Evolutionary conservation across 1,140 invertebrate genomes (phyloP).

Genomic region (Bombus superbus): DNA sequence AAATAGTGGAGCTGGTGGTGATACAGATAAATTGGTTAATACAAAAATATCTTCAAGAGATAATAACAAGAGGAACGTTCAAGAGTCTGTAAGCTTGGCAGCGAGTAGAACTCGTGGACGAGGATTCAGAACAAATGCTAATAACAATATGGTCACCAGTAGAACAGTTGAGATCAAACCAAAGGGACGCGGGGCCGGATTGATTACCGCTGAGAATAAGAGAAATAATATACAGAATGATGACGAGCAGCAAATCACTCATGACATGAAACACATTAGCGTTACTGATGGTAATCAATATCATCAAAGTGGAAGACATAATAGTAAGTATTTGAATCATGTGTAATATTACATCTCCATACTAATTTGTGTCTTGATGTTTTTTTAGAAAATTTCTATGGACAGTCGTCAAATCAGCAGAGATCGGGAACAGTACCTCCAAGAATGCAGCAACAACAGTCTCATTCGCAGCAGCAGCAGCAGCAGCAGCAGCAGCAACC

Average conservation of each 20-base stretch:
- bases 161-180: slow-evolving; percentile 77
- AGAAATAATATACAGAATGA: slow-evolving; percentile 74
- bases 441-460: slow-evolving; percentile 81
- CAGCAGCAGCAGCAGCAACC: slow-evolving; percentile 58
- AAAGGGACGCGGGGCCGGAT: slow-evolving; percentile 77
- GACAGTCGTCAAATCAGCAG: slow-evolving; percentile 77
- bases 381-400: slow-evolving; percentile 77
- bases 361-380: background rate
- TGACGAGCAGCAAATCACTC: slow-evolving; percentile 79
- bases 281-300: slow-evolving; percentile 79
- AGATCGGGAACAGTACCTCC: slow-evolving; percentile 81
- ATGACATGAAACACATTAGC: slow-evolving; percentile 82
- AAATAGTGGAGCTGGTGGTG: slow-evolving; percentile 66
- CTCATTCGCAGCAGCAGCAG: slow-evolving; percentile 71
- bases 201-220: slow-evolving; percentile 71
- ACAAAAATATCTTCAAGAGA: slow-evolving; percentile 71
- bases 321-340: slow-evolving; percentile 68
- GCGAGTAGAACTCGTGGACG: slow-evolving; percentile 77
- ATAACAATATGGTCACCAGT: slow-evolving; percentile 77
- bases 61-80: slow-evolving; percentile 74
- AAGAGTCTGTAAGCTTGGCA: slow-evolving; percentile 73
- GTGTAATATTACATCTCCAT: slow-evolving; percentile 30
- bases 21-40: slow-evolving; percentile 71
- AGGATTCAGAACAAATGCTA: slow-evolving; percentile 77
- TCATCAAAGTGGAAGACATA: slow-evolving; percentile 75